These are phyloP conservation scores for Hylaeus anthracinus DNA, from an alignment of 1,140 invertebrate genomes.

Conservation along the genomic window DNA sequence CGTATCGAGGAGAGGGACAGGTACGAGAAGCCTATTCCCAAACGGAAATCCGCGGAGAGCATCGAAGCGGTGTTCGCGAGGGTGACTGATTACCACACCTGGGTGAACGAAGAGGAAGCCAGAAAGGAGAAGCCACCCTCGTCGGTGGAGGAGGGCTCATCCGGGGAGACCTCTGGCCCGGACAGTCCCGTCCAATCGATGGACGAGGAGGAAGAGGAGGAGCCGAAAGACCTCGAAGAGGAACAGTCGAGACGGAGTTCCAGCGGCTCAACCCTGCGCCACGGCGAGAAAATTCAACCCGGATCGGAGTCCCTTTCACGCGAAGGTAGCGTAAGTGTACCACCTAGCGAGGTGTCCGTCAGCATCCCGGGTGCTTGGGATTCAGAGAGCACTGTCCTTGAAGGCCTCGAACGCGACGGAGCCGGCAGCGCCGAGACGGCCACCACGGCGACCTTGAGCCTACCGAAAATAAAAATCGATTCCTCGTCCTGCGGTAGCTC, in stretches of 20 bases:
- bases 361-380: slow-evolving; percentile 76
- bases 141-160: slow-evolving; percentile 82
- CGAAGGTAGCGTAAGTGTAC: slow-evolving; percentile 78
- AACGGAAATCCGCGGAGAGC: slow-evolving; percentile 75
- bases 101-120: slow-evolving; percentile 75
- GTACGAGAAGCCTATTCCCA: slow-evolving; percentile 76
- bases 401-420: slow-evolving; percentile 71
- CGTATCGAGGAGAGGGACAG: slow-evolving; percentile 61
- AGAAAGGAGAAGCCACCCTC: slow-evolving; percentile 81
- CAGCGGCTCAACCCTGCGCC: slow-evolving; percentile 73
- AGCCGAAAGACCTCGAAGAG: slow-evolving; percentile 71
- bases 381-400: slow-evolving; percentile 75
- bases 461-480: slow-evolving; percentile 83
- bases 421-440: slow-evolving; percentile 72
- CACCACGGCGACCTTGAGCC: slow-evolving; percentile 74
- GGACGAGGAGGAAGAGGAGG: slow-evolving; percentile 79
- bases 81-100: slow-evolving; percentile 81
- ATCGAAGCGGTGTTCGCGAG: slow-evolving; percentile 79
- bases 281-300: slow-evolving; percentile 72
- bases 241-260: slow-evolving; percentile 73
- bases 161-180: slow-evolving; percentile 92
- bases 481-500: slow-evolving; percentile 72
- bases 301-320: slow-evolving; percentile 74
- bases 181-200: slow-evolving; percentile 89
- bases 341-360: slow-evolving; percentile 75